Evolutionary conservation across 2,113 vertebrate species (phyloP).

Genomic region (Craseonycteris thonglongyai): DNA sequence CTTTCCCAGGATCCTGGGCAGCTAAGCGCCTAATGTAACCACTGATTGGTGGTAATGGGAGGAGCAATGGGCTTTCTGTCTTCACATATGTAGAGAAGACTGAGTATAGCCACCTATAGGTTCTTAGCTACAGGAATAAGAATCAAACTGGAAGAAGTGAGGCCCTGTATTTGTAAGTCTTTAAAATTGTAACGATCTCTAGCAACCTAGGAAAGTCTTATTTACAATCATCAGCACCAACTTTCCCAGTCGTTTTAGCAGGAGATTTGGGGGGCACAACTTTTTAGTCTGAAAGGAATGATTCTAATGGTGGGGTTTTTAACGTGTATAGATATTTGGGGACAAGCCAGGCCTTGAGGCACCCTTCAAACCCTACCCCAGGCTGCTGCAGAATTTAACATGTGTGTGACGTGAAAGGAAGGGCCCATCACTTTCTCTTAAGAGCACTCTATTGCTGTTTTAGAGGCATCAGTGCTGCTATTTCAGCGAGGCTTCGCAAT

Average conservation of each 20-base stretch:
- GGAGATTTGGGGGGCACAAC: background rate
- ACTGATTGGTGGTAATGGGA: rapidly evolving
- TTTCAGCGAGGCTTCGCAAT: background rate
- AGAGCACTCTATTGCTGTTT: background rate
- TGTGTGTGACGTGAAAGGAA: too few relatives aligned
- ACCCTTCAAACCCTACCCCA: background rate
- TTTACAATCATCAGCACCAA: background rate
- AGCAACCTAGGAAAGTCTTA: background rate
- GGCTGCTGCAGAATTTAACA: background rate
- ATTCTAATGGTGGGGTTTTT: background rate
- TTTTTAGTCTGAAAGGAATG: background rate
- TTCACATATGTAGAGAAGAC: background rate
- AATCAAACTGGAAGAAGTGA: background rate
- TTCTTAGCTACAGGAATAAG: background rate
- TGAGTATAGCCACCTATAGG: too few relatives aligned
- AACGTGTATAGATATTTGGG: background rate
- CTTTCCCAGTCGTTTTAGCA: too few relatives aligned
- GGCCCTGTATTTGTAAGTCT: background rate
- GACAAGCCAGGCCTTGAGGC: background rate
- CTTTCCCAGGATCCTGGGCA: background rate
- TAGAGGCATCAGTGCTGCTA: background rate
- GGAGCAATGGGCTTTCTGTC: background rate
- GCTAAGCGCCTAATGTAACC: background rate
- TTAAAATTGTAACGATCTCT: background rate
- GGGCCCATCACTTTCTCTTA: background rate